These are phyloP conservation scores for Zeus faber DNA, from an alignment of 2,113 vertebrate genomes.

Conservation along the genomic window DNA sequence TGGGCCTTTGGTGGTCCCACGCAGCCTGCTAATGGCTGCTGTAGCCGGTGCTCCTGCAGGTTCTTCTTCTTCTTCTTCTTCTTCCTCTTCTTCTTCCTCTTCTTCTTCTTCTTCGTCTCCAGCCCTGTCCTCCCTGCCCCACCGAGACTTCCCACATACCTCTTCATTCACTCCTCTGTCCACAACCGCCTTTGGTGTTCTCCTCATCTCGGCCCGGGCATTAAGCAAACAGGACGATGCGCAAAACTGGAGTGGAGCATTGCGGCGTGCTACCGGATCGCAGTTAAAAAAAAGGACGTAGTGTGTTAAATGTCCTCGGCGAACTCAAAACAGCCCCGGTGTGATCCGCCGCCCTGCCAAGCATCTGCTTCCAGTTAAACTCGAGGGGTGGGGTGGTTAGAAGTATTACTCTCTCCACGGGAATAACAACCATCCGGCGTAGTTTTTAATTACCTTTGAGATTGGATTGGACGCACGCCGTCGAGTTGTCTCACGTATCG, in stretches of 20 bases:
- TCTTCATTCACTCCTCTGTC: no score
- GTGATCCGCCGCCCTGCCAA: slow-evolving; percentile 38
- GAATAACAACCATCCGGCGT: slow-evolving; percentile 26
- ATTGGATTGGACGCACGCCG: slow-evolving; percentile 37
- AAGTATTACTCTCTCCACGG: slow-evolving; percentile 27
- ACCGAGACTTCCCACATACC: no score
- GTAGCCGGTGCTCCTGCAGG: slow-evolving; percentile 16
- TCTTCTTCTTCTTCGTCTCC: slow-evolving; percentile 18
- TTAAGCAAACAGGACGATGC: slow-evolving; percentile 81
- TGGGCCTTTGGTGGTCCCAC: slow-evolving; percentile 83
- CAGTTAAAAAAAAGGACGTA: slow-evolving; percentile 73
- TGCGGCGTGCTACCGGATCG: slow-evolving; percentile 80
- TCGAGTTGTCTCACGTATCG: slow-evolving; percentile 24
- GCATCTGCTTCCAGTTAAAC: slow-evolving; percentile 57
- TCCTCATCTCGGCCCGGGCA: slow-evolving; percentile 41
- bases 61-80: slow-evolving; percentile 3
- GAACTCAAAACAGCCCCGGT: slow-evolving; percentile 22
- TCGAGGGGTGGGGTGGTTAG: slow-evolving; percentile 4
- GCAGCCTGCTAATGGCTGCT: slow-evolving; percentile 82
- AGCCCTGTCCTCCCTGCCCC: no score
- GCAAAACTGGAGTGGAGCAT: slow-evolving; percentile 73
- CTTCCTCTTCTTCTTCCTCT: not conserved
- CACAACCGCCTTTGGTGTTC: not conserved
- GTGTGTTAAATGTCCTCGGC: slow-evolving; percentile 71
- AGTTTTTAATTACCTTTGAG: slow-evolving; percentile 36